Percentiles rank a stretch among this genome's conserved stretches.
Conservation (phyloP, 2,113 vertebrate genomes). For the Gymnogyps californianus region DNA sequence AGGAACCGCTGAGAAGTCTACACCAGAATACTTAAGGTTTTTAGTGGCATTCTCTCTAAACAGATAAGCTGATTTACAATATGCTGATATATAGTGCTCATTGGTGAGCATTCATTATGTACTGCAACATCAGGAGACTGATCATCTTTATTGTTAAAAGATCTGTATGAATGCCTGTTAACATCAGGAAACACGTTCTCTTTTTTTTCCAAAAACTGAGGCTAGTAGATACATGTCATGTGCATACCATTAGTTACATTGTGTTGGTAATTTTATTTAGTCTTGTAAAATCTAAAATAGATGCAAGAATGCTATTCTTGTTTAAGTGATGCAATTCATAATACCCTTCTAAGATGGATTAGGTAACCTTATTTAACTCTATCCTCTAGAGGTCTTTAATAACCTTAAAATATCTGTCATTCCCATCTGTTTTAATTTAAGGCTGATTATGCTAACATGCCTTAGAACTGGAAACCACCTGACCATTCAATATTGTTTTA, state of each 20-base stretch:
- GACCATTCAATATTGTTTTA: constrained; percentile 44
- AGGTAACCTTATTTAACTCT: constrained; percentile 58
- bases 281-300: constrained; percentile 41
- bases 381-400: constrained; percentile 68
- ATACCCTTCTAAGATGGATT: constrained; percentile 59
- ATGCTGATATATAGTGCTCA: not conserved
- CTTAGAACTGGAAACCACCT: constrained; percentile 31
- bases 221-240: not conserved
- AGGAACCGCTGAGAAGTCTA: not conserved
- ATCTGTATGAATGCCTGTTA: not conserved
- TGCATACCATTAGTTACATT: not conserved
- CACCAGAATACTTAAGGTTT: not conserved
- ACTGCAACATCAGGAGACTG: not conserved
- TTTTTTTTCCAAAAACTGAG: not conserved
- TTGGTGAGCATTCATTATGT: not conserved
- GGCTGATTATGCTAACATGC: constrained; percentile 54
- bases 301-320: constrained; percentile 24
- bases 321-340: constrained; percentile 45
- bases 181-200: not conserved
- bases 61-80: not conserved
- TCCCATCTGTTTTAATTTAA: constrained; percentile 75
- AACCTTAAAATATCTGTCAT: constrained; percentile 69
- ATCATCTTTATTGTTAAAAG: not conserved
- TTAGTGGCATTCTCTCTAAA: not conserved
- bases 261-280: not conserved